Percentiles rank a stretch among this genome's conserved stretches.
Evolutionary conservation across 2,888 invertebrate genomes (phyloP).

Genomic region (Cyclophora punctaria): DNA sequence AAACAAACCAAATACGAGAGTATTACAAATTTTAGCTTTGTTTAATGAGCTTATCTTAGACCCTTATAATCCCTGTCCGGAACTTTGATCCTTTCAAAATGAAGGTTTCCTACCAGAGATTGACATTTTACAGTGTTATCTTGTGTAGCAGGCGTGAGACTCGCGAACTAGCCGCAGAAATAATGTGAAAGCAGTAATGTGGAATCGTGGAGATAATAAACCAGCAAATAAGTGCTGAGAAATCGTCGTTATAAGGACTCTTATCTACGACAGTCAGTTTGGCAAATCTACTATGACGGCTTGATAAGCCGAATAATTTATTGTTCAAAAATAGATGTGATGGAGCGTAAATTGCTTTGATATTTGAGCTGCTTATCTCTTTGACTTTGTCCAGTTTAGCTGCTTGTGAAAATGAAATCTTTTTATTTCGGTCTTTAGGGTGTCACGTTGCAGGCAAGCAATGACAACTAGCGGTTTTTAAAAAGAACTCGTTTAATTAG

Average conservation of each 20-base stretch:
- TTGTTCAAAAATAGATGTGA: too few relatives aligned
- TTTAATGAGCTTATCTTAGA: slow-evolving; percentile 69
- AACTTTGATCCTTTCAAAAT: slow-evolving; percentile 69
- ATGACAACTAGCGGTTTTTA: too few relatives aligned
- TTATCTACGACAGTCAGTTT: not conserved
- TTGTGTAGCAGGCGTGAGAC: slow-evolving; percentile 49
- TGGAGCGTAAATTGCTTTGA: too few relatives aligned
- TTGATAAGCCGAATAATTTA: too few relatives aligned
- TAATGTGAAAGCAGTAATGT: slow-evolving; percentile 23
- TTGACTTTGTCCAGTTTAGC: too few relatives aligned
- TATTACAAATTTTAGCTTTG: slow-evolving; percentile 58
- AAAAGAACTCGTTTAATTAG: too few relatives aligned
- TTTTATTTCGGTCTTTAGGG: too few relatives aligned
- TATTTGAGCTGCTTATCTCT: too few relatives aligned
- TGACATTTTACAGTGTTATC: slow-evolving; percentile 67
- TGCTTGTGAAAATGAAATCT: too few relatives aligned
- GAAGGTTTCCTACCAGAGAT: slow-evolving; percentile 59
- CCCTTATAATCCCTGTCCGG: slow-evolving; percentile 70
- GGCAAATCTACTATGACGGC: too few relatives aligned
- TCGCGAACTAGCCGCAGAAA: slow-evolving; percentile 43
- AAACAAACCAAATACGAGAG: slow-evolving; percentile 48
- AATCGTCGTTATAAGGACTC: slow-evolving; percentile 6
- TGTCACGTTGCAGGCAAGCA: too few relatives aligned
- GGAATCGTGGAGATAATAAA: slow-evolving; percentile 1
- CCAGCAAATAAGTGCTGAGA: too few relatives aligned